These are phyloP conservation scores for Boleophthalmus pectinirostris DNA, from an alignment of 2,113 vertebrate genomes.

Conservation along the genomic window DNA sequence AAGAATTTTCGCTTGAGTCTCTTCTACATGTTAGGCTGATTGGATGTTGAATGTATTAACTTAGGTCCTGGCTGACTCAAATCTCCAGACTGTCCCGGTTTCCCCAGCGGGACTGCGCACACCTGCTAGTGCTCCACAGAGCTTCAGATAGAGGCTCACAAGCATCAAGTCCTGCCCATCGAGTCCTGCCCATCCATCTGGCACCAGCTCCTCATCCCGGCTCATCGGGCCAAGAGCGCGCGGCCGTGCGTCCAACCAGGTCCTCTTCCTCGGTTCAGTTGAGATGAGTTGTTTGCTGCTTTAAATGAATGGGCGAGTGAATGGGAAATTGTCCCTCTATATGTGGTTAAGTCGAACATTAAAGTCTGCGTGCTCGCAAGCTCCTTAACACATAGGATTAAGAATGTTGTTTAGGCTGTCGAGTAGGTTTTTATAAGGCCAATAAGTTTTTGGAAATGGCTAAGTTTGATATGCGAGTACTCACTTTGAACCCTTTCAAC, in stretches of 20 bases:
- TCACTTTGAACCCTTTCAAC: too few species aligned
- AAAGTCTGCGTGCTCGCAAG: too few species aligned
- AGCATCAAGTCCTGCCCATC: slow-evolving; percentile 21
- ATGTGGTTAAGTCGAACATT: background rate
- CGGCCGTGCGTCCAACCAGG: slow-evolving; percentile 2
- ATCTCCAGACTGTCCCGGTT: slow-evolving; percentile 46
- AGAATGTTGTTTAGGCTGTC: background rate
- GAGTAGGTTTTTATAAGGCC: background rate
- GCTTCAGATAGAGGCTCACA: slow-evolving; percentile 29
- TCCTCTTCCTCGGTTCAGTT: background rate
- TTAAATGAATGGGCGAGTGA: background rate
- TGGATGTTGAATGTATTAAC: slow-evolving; percentile 6
- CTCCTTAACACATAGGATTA: background rate
- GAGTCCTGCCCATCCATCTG: slow-evolving; percentile 40
- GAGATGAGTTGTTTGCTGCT: background rate
- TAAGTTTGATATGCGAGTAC: background rate
- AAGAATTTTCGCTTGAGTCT: too few species aligned
- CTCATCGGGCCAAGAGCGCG: background rate
- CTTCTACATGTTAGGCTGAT: background rate
- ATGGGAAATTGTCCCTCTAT: background rate
- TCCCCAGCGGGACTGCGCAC: slow-evolving; percentile 23
- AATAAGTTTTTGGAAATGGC: background rate
- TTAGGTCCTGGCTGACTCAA: slow-evolving; percentile 42
- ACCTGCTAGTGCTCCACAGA: slow-evolving; percentile 29
- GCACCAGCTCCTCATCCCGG: slow-evolving; percentile 6